Base-by-base conservation (phyloP, 2,888 invertebrate species). In the Lepidocyrtoides sp. region DNA sequence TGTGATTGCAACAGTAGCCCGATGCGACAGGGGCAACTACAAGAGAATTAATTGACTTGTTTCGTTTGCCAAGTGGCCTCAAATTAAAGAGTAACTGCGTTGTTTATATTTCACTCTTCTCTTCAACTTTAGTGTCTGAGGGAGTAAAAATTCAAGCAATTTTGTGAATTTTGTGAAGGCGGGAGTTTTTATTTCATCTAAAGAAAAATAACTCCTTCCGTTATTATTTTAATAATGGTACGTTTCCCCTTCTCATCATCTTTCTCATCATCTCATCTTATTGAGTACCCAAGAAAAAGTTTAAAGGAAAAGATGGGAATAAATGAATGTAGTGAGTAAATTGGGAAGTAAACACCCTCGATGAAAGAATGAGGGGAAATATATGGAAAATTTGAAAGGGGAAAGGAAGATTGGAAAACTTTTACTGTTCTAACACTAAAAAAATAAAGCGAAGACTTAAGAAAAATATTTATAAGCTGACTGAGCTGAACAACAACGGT, bases 1-100 rank as follows among this genome's bases (percentile, higher is more conserved):
- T 32, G 26, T 66, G 32, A 32, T 20, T 12, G 1, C 26, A 12
- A 2, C n/a, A 3, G 12, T 77, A 29, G 14, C 10, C 5, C 17
- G 29, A 69, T 32, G 10, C 0, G 26, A 14, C 29, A 51, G 41
- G 32, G 26, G 69, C 10, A 69, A 69, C 17, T 69, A 26, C 26
- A 83, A 83, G 44, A 69, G 26, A 29, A 66, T 83, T 66, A 83
- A 83, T 83, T 83, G 44, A 51, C 83, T 83, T 69, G 66, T 69
- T 66, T 83, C 83, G 29, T 36, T 83, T 32, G 66, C 29, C 26
- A 69, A 83, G 82, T 69, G 32, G 83, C n/a, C 41, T 83, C 20
- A 83, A 83, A 69, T 83, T 83, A 32, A 69, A 20, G 41, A 54
- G 36, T 7, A 75, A 48, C 36, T 44, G 26, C 17, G 63, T 84